phyloP scores from a whole-genome alignment of 2,888 invertebrate species.

The Halictus ligatus region DNA sequence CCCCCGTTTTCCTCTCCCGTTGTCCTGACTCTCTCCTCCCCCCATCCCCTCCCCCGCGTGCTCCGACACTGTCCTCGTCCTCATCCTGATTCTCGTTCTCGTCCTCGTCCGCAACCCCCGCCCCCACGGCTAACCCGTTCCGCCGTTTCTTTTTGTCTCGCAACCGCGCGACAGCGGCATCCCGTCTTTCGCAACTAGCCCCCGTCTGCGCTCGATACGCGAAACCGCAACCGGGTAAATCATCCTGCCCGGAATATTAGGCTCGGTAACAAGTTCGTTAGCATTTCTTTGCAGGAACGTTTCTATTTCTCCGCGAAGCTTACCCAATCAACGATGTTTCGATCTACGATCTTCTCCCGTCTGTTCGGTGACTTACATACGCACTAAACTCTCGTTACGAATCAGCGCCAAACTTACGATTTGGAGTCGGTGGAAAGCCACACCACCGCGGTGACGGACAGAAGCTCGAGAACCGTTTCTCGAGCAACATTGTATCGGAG shows the following conservation, averaged over 20 bases:
- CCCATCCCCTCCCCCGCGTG: neutral
- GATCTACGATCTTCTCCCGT: neutral
- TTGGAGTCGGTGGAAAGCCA: too few species aligned
- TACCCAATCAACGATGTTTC: neutral
- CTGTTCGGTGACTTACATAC: neutral
- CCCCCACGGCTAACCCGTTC: neutral
- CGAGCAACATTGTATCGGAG: too few species aligned
- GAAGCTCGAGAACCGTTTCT: too few species aligned
- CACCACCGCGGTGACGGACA: too few species aligned
- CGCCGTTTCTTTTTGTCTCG: constrained; percentile 9
- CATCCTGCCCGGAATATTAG: constrained; percentile 21
- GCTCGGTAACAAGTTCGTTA: neutral
- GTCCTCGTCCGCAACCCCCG: neutral
- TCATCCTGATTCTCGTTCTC: neutral
- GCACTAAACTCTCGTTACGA: too few species aligned
- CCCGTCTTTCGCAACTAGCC: constrained; percentile 1
- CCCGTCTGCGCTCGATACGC: constrained; percentile 13
- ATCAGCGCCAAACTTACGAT: too few species aligned
- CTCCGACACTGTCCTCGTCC: neutral
- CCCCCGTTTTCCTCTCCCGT: constrained; percentile 2
- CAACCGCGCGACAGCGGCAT: neutral
- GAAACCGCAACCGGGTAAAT: constrained; percentile 32
- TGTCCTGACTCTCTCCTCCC: neutral
- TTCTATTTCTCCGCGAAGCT: neutral
- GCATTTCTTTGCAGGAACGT: neutral